Evolutionary conservation across 2,888 invertebrate species (phyloP), one percentile per base, ranked within the genome.

Genomic region (Cryptocheilus praepositus): DNA sequence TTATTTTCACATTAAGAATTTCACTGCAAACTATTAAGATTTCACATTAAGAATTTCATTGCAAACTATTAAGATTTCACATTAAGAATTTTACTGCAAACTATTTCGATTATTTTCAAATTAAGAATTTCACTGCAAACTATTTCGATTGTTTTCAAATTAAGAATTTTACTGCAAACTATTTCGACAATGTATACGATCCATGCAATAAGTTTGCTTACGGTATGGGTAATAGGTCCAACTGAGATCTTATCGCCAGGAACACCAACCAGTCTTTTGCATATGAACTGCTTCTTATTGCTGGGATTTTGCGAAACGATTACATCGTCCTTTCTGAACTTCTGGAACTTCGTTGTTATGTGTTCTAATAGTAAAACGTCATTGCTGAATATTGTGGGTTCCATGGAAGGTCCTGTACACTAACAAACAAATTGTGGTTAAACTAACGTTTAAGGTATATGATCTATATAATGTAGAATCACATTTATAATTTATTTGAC

Each of bases 341-440:
- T 91, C 69, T 92, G 91, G 49, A 93, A 86, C 67, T 92, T 89
- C 4, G 94, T 92, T 0, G 94, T 92, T 68, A 97, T 90, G 76
- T 95, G 94, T 88, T 97, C 97, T 0, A 95, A 94, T 5, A 97
- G 85, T 25, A 98, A 90, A 64, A 97, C 91, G 86, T 98, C 96
- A 79, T 95, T 93, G 4, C 95, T 92, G 81, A 92, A 91, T 61
- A 98, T 92, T 0, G 96, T 96, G 4, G 98, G 98, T 88, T 97
- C 95, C 98, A 98, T 98, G 0, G 97, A 98, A 1, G 96, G 95
- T 18, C 97, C 98, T 61, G 93, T 92, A 89, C 97, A 97, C 96
- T 97, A 56, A 74, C 66, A 62, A 56, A 51, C 53, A 22, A 19
- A 59, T 16, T 54, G 5, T 61, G 45, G 45, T 19, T 45, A 25